Percentiles rank a stretch among this genome's conserved stretches.
These are phyloP conservation scores for Ostrea edulis DNA, from an alignment of 1,140 invertebrate genomes.

Conservation along the genomic window DNA sequence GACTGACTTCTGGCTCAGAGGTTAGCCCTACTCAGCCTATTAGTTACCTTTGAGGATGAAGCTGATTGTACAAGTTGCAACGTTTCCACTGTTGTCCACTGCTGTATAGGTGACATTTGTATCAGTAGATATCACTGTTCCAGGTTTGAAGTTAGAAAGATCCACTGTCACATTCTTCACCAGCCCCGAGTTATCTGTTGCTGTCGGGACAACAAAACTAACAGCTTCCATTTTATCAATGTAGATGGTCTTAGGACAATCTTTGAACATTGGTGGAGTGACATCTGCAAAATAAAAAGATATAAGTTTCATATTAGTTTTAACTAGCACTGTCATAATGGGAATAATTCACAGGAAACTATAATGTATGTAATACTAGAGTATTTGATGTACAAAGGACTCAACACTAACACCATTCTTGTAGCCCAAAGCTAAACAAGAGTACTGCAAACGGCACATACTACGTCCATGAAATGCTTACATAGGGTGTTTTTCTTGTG, in stretches of 20 bases:
- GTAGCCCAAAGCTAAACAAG: too few relatives aligned
- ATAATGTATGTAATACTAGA: too few relatives aligned
- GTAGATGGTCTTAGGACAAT: slow-evolving; percentile 47
- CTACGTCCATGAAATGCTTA: too few relatives aligned
- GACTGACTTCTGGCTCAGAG: too few relatives aligned
- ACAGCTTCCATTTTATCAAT: slow-evolving; percentile 40
- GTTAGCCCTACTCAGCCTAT: too few relatives aligned
- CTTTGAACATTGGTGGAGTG: slow-evolving; percentile 36
- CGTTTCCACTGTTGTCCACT: slow-evolving; percentile 52
- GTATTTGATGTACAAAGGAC: too few relatives aligned
- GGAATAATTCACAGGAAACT: too few relatives aligned
- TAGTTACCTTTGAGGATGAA: slow-evolving; percentile 50
- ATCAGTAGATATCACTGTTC: slow-evolving; percentile 29
- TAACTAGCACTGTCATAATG: too few relatives aligned
- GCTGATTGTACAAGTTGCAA: slow-evolving; percentile 40
- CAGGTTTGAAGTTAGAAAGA: not conserved
- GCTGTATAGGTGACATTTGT: slow-evolving; percentile 43
- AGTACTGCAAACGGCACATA: too few relatives aligned
- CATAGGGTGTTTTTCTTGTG: too few relatives aligned
- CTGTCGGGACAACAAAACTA: not conserved
- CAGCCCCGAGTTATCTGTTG: slow-evolving; percentile 48
- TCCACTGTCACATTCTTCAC: slow-evolving; percentile 27
- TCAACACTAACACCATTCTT: too few relatives aligned
- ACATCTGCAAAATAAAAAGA: slow-evolving; percentile 44
- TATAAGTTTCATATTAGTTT: too few relatives aligned